These are phyloP conservation scores for Grus americana DNA, from an alignment of 2,113 vertebrate genomes.

Conservation along the genomic window DNA sequence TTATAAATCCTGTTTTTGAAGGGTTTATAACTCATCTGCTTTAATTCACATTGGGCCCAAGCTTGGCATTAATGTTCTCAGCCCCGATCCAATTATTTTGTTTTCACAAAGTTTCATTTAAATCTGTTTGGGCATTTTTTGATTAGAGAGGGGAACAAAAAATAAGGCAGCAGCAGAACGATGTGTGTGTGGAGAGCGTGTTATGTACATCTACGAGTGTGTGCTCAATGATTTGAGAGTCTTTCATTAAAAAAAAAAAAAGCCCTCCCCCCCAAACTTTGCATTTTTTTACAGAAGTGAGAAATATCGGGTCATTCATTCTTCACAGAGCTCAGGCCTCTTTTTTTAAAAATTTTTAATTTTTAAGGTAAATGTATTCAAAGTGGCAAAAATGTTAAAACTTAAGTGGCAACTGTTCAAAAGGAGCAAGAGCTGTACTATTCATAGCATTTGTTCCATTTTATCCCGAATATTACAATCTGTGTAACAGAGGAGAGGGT, in stretches of 20 bases:
- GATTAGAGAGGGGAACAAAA: neutral
- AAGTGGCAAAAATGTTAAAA: slow-evolving; percentile 7
- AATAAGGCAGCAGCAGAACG: neutral
- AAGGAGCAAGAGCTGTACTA: neutral
- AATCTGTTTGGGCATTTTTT: slow-evolving; percentile 16
- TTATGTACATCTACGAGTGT: neutral
- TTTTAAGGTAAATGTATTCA: neutral
- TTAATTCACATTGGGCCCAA: slow-evolving; percentile 43
- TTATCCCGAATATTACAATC: neutral
- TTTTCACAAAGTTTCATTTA: slow-evolving; percentile 47
- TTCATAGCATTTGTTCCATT: neutral
- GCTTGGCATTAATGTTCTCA: slow-evolving; percentile 24
- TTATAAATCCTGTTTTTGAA: slow-evolving; percentile 46
- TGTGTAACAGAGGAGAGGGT: neutral
- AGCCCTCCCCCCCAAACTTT: neutral
- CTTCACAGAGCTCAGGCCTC: neutral
- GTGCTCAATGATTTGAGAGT: neutral
- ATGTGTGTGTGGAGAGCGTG: neutral
- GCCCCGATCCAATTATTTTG: neutral
- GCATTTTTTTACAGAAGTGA: neutral
- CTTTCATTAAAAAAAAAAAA: neutral
- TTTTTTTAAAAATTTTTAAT: neutral
- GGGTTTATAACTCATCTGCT: slow-evolving; percentile 50
- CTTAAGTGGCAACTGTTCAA: neutral
- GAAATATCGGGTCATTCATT: neutral